Evolutionary conservation across 1,140 invertebrate genomes (phyloP), one percentile per base, ranked within the genome.

Genomic region (Sycobia sp.): DNA sequence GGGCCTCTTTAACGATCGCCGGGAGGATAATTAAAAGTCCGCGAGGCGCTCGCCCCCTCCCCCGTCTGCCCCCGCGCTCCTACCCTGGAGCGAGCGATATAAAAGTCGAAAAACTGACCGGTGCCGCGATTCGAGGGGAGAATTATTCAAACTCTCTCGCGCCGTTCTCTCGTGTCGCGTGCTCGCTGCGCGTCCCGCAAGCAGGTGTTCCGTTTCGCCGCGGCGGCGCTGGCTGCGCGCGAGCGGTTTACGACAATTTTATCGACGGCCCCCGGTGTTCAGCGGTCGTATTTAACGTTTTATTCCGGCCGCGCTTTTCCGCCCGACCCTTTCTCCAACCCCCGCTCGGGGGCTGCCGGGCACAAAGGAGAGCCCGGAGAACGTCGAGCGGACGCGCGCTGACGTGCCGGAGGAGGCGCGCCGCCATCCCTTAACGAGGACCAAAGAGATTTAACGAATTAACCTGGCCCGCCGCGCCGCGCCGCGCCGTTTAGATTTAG

Each of bases 231-330:
- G n/a, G n/a, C n/a, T n/a, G n/a, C n/a, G n/a, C n/a, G n/a, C 53
- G 60, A 69, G 69, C 69, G 68, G 69, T 77, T 77, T 77, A 77
- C 70, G 73, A 71, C 63, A 65, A 72, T 77, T 77, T 77, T 76
- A 77, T 75, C 73, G 71, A 62, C 69, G 71, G 71, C 57, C 69
- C 65, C 69, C 62, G 71, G 61, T 69, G 71, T 69, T 68, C 59
- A 65, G 65, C 69, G 66, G 66, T 70, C 68, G 76, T 73, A 79
- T 78, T 76, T 76, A 79, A 80, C 67, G 73, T 78, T 79, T 76
- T 78, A 81, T 77, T 73, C 73, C 60, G 70, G 55, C 22, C 27
- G 53, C 64, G 65, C 63, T 46, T 54, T 62, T 41, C 68, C 59
- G 51, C n/a, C n/a, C n/a, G n/a, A n/a, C n/a, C n/a, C n/a, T n/a